Conservation (phyloP, 2,888 invertebrate species). For the Caenorhabditis sulstoni region DNA sequence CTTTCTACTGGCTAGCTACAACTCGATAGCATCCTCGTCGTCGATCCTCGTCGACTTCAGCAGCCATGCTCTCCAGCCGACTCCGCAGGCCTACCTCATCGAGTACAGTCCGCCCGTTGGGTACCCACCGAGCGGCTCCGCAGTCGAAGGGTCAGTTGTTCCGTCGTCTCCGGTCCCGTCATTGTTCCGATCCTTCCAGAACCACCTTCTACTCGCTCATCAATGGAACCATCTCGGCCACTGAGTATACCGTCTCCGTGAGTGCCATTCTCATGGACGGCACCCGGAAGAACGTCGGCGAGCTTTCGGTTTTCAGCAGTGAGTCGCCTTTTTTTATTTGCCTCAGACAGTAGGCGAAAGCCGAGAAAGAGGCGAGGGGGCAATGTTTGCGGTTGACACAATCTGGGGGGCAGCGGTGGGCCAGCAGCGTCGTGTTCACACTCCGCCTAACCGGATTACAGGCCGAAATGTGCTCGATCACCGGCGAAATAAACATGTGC, state of each 20-base stretch:
- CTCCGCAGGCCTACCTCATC: slow-evolving; percentile 67
- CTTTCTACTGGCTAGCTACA: slow-evolving; percentile 61
- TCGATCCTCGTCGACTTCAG: slow-evolving; percentile 73
- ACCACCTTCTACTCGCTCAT: slow-evolving; percentile 65
- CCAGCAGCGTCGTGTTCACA: slow-evolving; percentile 45
- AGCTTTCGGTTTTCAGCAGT: slow-evolving; percentile 72
- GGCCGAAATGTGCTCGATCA: slow-evolving; percentile 25
- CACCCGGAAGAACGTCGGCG: slow-evolving; percentile 62
- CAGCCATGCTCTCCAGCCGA: slow-evolving; percentile 59
- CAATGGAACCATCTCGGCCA: slow-evolving; percentile 75
- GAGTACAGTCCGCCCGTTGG: slow-evolving; percentile 76
- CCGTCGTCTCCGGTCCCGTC: slow-evolving; percentile 58
- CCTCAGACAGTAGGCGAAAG: slow-evolving; percentile 26
- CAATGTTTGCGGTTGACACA: slow-evolving; percentile 53
- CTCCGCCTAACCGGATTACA: slow-evolving; percentile 57
- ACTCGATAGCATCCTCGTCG: slow-evolving; percentile 60
- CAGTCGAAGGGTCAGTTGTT: slow-evolving; percentile 63
- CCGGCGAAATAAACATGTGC: slow-evolving; percentile 33
- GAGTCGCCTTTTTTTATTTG: slow-evolving; percentile 51
- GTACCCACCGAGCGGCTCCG: slow-evolving; percentile 63
- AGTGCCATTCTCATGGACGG: slow-evolving; percentile 72
- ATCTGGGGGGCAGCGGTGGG: slow-evolving; percentile 29
- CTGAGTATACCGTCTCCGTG: slow-evolving; percentile 74
- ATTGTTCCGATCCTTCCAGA: slow-evolving; percentile 36
- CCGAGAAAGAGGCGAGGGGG: neutral